phyloP scores from a whole-genome alignment of 1,140 invertebrate genomes.

The Drosophila nigrodunni region DNA sequence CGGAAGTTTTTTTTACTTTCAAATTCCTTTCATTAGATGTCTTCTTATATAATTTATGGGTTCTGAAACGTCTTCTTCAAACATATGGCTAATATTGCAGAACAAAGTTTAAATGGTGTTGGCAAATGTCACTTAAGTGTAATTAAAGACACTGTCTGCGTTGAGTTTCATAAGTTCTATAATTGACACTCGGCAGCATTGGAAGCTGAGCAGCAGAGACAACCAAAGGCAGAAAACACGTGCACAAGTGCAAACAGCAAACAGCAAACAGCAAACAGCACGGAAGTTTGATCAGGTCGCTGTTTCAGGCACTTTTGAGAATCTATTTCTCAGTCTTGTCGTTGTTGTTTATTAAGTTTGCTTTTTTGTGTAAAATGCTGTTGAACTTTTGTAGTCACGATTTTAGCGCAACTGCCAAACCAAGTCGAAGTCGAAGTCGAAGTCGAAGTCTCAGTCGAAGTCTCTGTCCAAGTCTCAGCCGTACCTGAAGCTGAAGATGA shows the following conservation, averaged over 20 bases:
- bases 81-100: conserved; percentile 19
- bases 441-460: background rate
- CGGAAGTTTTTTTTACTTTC: background rate
- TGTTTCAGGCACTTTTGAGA: conserved; percentile 45
- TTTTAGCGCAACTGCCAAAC: conserved; percentile 37
- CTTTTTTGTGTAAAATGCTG: conserved; percentile 80
- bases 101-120: conserved; percentile 10
- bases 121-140: conserved; percentile 32
- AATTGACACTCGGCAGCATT: conserved; percentile 42
- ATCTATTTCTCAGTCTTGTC: conserved; percentile 40
- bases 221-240: conserved; percentile 54
- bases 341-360: conserved; percentile 62
- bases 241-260: conserved; percentile 53
- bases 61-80: conserved; percentile 25
- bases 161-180: conserved; percentile 35
- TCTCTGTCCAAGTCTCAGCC: background rate
- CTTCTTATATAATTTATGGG: background rate
- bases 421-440: background rate
- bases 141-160: conserved; percentile 36
- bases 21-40: background rate
- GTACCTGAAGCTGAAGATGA: conserved; percentile 11
- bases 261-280: conserved; percentile 3
- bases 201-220: background rate
- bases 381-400: conserved; percentile 82
- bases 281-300: conserved; percentile 40